Evolutionary conservation across 2,113 vertebrate species (phyloP).

Genomic region (Aldabrachelys gigantea): DNA sequence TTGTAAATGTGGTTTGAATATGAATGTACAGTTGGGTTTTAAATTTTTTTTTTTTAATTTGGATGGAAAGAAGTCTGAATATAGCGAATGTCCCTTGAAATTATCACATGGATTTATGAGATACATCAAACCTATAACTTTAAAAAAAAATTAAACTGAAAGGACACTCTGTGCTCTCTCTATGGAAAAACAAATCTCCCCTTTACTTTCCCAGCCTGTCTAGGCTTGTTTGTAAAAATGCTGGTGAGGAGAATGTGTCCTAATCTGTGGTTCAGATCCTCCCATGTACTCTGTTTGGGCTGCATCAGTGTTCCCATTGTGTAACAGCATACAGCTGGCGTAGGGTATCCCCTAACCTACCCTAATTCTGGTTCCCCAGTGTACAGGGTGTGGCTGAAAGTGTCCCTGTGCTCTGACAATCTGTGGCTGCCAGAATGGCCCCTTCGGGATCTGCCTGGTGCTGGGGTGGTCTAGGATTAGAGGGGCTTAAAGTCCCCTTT

Average conservation of each 20-base stretch:
- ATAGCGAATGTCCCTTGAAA: neutral
- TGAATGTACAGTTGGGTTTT: neutral
- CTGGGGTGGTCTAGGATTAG: neutral
- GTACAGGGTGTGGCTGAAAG: neutral
- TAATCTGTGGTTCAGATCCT: neutral
- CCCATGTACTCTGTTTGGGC: neutral
- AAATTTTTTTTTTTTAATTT: neutral
- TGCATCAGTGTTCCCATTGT: neutral
- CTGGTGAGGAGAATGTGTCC: neutral
- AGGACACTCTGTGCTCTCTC: neutral
- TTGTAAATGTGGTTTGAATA: neutral
- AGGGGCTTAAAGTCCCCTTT: neutral
- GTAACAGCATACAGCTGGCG: neutral
- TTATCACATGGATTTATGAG: neutral
- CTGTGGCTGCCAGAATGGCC: neutral
- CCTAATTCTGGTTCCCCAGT: neutral
- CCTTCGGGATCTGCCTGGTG: neutral
- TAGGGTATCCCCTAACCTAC: neutral
- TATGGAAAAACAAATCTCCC: neutral
- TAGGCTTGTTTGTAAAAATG: neutral
- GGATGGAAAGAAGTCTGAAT: neutral
- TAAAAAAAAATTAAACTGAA: neutral
- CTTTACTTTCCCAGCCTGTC: neutral
- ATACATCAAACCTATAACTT: neutral
- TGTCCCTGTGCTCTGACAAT: neutral